Evolutionary conservation across 2,888 invertebrate species (phyloP).

Genomic region (Petrophora chlorosata): DNA sequence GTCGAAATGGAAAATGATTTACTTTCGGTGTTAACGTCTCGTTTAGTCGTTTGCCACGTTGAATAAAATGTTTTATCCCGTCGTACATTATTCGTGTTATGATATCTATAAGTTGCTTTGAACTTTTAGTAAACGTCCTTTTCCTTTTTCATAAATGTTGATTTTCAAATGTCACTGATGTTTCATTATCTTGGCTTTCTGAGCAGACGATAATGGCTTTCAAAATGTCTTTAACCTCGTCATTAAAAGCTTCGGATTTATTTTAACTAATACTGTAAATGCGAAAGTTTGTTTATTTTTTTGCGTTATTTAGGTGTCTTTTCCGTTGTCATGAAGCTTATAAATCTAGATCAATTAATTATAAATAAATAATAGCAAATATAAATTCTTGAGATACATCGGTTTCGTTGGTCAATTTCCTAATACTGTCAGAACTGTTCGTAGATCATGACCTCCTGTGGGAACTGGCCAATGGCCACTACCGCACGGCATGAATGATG

Average conservation of each 20-base stretch:
- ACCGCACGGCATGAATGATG: constrained; percentile 26
- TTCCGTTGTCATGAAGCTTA: too few species aligned
- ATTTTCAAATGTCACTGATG: constrained; percentile 5
- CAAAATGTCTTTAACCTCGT: neutral
- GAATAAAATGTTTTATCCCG: constrained; percentile 35
- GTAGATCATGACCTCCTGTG: constrained; percentile 26
- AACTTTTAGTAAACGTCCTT: constrained; percentile 11
- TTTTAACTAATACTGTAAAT: too few species aligned
- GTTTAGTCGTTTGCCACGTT: constrained; percentile 38
- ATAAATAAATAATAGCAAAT: neutral
- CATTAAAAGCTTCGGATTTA: too few species aligned
- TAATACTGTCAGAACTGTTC: constrained; percentile 12
- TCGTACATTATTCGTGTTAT: constrained; percentile 18
- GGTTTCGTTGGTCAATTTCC: neutral
- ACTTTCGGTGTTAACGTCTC: constrained; percentile 47
- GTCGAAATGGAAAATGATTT: constrained; percentile 52
- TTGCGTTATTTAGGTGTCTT: too few species aligned
- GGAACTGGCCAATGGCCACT: constrained; percentile 22
- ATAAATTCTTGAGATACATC: neutral
- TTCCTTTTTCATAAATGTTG: constrained; percentile 6
- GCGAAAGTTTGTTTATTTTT: too few species aligned
- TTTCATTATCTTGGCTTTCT: constrained; percentile 6
- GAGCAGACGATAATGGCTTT: constrained; percentile 13
- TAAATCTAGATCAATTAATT: constrained; percentile 14
- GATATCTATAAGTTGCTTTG: constrained; percentile 20